phyloP scores from a whole-genome alignment of 2,113 vertebrate species.

The Colossoma macropomum region DNA sequence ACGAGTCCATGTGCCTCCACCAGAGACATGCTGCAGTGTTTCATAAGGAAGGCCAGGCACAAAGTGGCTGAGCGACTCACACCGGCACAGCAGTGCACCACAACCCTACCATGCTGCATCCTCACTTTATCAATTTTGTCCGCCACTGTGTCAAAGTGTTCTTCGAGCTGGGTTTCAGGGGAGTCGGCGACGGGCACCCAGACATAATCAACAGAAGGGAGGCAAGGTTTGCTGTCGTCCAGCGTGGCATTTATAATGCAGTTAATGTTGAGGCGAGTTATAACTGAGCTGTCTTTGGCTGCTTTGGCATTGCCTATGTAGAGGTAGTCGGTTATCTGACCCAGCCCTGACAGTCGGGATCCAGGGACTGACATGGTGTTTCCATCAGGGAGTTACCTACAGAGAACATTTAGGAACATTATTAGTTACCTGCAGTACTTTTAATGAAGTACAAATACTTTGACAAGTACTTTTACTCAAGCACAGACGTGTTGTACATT shows the following conservation, averaged over 20 bases:
- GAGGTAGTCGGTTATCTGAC: slow-evolving; percentile 72
- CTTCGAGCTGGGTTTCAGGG: slow-evolving; percentile 59
- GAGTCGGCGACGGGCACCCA: slow-evolving; percentile 72
- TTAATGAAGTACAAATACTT: no score
- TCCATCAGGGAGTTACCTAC: not conserved
- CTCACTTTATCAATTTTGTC: slow-evolving; percentile 58
- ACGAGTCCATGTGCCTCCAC: slow-evolving; percentile 71
- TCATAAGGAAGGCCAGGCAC: slow-evolving; percentile 78
- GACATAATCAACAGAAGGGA: slow-evolving; percentile 65
- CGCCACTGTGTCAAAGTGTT: slow-evolving; percentile 73
- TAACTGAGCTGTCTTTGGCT: slow-evolving; percentile 57
- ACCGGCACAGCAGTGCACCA: slow-evolving; percentile 79
- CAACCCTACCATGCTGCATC: slow-evolving; percentile 58
- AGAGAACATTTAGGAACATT: not conserved
- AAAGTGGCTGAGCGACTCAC: slow-evolving; percentile 78
- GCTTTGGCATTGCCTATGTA: slow-evolving; percentile 72
- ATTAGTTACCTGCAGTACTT: not conserved
- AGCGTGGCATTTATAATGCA: slow-evolving; percentile 73
- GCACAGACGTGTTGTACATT: no score
- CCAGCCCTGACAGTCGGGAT: slow-evolving; percentile 67
- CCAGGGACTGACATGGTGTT: not conserved
- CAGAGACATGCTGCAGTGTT: slow-evolving; percentile 63
- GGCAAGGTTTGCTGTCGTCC: slow-evolving; percentile 3
- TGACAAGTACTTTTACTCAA: not conserved
- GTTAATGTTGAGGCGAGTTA: slow-evolving; percentile 63